Evolutionary conservation across 2,113 vertebrate species (phyloP).

Genomic region (Antechinus stuartii): DNA sequence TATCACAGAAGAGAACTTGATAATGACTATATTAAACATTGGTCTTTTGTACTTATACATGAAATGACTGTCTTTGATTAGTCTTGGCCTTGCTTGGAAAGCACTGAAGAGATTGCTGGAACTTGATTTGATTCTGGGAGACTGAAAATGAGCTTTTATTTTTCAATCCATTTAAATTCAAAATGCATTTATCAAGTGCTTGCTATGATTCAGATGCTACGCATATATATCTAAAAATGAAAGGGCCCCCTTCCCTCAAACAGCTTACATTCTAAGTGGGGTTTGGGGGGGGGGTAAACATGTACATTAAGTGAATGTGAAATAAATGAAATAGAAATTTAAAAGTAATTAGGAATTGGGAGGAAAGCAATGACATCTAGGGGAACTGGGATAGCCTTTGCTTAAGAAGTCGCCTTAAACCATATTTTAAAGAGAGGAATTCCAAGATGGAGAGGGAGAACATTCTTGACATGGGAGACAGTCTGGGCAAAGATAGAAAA

Average conservation of each 20-base stretch:
- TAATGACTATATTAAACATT: slow-evolving; percentile 79
- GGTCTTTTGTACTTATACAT: slow-evolving; percentile 73
- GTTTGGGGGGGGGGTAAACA: too few species aligned
- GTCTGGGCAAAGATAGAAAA: background rate
- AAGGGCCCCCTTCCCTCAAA: background rate
- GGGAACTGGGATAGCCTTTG: background rate
- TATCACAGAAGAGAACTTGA: slow-evolving; percentile 78
- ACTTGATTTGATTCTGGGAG: slow-evolving; percentile 27
- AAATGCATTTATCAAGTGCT: background rate
- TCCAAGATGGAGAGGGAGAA: background rate
- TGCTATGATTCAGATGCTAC: background rate
- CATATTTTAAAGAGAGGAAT: background rate
- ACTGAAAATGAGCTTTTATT: slow-evolving; percentile 14
- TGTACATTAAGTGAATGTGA: background rate
- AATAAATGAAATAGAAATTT: background rate
- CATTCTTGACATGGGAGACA: background rate
- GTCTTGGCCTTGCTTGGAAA: slow-evolving; percentile 72
- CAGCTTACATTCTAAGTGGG: background rate
- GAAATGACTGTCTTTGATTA: slow-evolving; percentile 82
- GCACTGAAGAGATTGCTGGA: slow-evolving; percentile 70
- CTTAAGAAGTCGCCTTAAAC: too few species aligned
- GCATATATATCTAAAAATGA: background rate
- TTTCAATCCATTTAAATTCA: slow-evolving; percentile 18
- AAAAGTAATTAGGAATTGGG: background rate
- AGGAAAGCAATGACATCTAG: background rate